Base-by-base conservation (phyloP, 2,113 vertebrate genomes). In the Trinectes maculatus region DNA sequence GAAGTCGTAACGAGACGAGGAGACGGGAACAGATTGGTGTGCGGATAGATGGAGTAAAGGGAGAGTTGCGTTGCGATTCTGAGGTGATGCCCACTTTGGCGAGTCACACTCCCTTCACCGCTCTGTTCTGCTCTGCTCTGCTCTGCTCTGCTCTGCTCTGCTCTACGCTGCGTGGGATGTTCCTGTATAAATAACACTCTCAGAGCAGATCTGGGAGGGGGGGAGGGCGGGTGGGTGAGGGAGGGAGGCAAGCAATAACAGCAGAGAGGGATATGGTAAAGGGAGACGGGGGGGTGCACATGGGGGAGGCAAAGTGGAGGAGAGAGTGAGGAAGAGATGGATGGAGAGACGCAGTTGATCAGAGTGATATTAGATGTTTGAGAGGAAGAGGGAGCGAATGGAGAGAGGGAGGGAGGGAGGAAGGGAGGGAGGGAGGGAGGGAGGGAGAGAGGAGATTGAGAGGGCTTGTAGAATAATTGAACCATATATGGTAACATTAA, bases 111-210 rank as follows among this genome's bases (percentile, higher is more conserved):
- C 80, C 82, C 77, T 76, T 78, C 83, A 57, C 78, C 53, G 80
- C 80, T 77, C 77, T 51, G 47, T 51, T 51, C 47, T 51, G 47
- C 26, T 51, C 47, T 18, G 47, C 26, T 51, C 47, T 8, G 19
- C 26, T 26, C 47, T 51, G 34, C 2, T 40, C 39, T 75, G 82
- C 56, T 86, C 78, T 71, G 78, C 84, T 77, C 80, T 39, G 77
- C 80, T 88, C 77, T 15, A 58, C 79, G 80, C 86, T 84, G 90
- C 82, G 90, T 91, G 84, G 89, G 90, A 60, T 75, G 85, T 78
- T 77, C 80, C 87, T 89, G 87, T 91, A 91, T 91, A 91, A 91
- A 91, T 91, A 91, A 89, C 86, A 84, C 85, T 87, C 72, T 85
- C 70, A 62, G 77, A 80, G 86, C 83, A 82, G 82, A 88, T 88